A percentile compares a stretch with the other conserved stretches of the same genome.
phyloP scores from a whole-genome alignment of 1,140 invertebrate genomes.

The Drosophila equinoxialis region DNA sequence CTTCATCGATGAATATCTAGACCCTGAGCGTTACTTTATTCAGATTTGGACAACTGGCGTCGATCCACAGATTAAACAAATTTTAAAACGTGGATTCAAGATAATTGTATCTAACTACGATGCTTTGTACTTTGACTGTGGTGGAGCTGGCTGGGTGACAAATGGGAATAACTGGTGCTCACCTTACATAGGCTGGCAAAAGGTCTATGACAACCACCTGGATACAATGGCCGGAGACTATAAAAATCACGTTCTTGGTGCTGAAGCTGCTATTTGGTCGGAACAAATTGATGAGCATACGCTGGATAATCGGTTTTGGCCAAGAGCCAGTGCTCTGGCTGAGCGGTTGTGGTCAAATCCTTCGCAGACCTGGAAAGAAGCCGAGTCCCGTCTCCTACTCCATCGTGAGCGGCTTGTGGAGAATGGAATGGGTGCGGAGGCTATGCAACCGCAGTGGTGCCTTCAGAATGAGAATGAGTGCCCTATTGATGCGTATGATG shows the following conservation, averaged over 20 bases:
- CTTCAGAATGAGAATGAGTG: conserved; percentile 90
- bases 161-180: conserved; percentile 92
- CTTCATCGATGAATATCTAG: conserved; percentile 87
- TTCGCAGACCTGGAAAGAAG: conserved; percentile 85
- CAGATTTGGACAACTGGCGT: conserved; percentile 89
- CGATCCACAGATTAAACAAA: conserved; percentile 86
- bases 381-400: conserved; percentile 88
- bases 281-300: conserved; percentile 89
- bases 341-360: conserved; percentile 92
- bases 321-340: conserved; percentile 90
- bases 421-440: conserved; percentile 88
- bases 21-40: conserved; percentile 90
- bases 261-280: conserved; percentile 91
- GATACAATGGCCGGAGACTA: conserved; percentile 85
- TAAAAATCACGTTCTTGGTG: conserved; percentile 86
- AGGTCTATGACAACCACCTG: conserved; percentile 91
- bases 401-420: conserved; percentile 88
- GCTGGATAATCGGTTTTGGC: conserved; percentile 89
- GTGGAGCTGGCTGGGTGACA: conserved; percentile 87
- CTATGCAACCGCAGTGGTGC: conserved; percentile 92
- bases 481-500: conserved; percentile 78
- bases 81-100: conserved; percentile 88
- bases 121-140: conserved; percentile 92
- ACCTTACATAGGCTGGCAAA: conserved; percentile 94
- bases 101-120: conserved; percentile 94